These are phyloP conservation scores for Trigoniulus corallinus DNA, from an alignment of 1,140 invertebrate genomes.

Conservation along the genomic window DNA sequence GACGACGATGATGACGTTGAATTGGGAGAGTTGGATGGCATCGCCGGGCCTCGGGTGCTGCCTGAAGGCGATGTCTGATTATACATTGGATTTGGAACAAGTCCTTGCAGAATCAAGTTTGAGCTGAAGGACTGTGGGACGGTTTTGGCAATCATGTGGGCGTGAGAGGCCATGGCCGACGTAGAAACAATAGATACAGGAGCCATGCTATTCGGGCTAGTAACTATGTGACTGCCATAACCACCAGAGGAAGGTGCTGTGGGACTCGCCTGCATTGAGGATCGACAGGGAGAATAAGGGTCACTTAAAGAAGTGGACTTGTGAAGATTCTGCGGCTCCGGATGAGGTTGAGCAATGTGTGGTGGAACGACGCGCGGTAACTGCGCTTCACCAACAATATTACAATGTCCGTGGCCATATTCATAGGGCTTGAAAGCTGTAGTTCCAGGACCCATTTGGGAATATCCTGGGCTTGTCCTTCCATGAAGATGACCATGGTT, in stretches of 20 bases:
- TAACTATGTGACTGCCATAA: background rate
- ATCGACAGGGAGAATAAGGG: too few species aligned
- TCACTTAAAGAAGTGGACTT: too few species aligned
- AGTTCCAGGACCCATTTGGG: too few species aligned
- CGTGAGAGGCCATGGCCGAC: too few species aligned
- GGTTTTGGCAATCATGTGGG: too few species aligned
- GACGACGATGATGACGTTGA: background rate
- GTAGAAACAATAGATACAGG: too few species aligned
- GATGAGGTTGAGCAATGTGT: background rate
- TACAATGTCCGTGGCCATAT: background rate
- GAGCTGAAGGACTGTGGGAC: too few species aligned
- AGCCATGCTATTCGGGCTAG: background rate
- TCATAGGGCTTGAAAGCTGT: conserved; percentile 14
- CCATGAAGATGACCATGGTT: too few species aligned
- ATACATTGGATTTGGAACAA: conserved; percentile 30
- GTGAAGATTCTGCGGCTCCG: background rate
- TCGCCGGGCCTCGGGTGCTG: conserved; percentile 8
- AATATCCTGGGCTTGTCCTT: too few species aligned
- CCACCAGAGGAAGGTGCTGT: background rate
- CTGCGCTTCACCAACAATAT: background rate
- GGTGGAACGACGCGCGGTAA: background rate
- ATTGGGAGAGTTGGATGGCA: background rate
- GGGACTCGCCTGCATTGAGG: too few species aligned
- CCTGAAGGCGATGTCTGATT: conserved; percentile 5
- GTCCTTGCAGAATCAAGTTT: conserved; percentile 29